These are phyloP conservation scores for Neolamprologus tretocephalus DNA, from an alignment of 2,113 vertebrate species.

Conservation along the genomic window DNA sequence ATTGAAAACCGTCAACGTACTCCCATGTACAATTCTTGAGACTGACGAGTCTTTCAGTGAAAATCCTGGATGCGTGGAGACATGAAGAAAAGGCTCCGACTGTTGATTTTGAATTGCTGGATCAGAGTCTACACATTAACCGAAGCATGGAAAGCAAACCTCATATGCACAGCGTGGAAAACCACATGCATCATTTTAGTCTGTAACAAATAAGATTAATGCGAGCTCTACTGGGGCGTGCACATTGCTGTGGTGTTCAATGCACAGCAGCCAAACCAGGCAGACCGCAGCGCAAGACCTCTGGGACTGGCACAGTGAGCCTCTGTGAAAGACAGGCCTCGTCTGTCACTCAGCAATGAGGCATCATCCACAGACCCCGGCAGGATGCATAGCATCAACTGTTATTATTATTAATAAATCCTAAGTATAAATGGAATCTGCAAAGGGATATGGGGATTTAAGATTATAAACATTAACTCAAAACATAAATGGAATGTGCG, in stretches of 20 bases:
- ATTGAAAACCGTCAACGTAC: background rate
- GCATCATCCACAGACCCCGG: constrained; percentile 20
- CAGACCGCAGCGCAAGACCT: constrained; percentile 14
- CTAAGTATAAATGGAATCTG: constrained; percentile 14
- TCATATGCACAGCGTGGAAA: constrained; percentile 38
- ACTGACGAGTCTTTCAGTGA: background rate
- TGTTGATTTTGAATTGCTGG: constrained; percentile 36
- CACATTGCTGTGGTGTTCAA: constrained; percentile 47
- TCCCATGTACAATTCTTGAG: background rate
- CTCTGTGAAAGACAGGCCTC: constrained; percentile 2
- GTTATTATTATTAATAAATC: constrained; percentile 43
- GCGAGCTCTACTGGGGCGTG: constrained; percentile 32
- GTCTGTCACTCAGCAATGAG: constrained; percentile 38
- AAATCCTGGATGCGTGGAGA: background rate
- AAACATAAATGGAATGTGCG: constrained; percentile 40
- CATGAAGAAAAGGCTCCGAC: constrained; percentile 6
- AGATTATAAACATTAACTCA: constrained; percentile 9
- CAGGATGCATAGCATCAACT: constrained; percentile 23
- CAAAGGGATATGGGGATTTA: constrained; percentile 4
- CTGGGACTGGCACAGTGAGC: constrained; percentile 24
- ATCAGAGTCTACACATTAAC: constrained; percentile 30
- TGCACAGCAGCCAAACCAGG: constrained; percentile 20
- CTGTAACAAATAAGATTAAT: constrained; percentile 61
- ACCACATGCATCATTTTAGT: constrained; percentile 52
- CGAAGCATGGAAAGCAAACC: constrained; percentile 46